Base-by-base conservation (phyloP, 2,888 invertebrate genomes). In the Anodontia alba region DNA sequence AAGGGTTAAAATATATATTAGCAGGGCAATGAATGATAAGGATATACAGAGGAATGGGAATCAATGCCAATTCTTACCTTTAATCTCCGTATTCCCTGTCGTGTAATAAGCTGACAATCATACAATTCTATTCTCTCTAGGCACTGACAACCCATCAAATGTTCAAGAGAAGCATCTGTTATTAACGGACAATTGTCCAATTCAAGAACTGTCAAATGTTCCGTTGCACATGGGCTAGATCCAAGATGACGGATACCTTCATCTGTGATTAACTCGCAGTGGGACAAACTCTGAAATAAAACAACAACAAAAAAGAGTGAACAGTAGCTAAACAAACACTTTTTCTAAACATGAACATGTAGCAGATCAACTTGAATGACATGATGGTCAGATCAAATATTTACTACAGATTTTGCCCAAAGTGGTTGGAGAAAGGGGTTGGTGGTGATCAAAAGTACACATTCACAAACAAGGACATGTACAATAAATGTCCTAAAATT, bases 111-210 rank as follows among this genome's bases (percentile, higher is more conserved):
- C 96, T 99, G 99, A 95, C 99, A 99, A 96, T 99, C 99, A 95
- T 99, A 99, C 79, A 99, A 96, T 95, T 99, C 99, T 91, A 99
- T 98, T 86, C 99, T 96, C 95, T 99, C 98, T 92, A 99, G 96
- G 95, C 98, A 98, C 95, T 98, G 98, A 95, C 99, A 99, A 80
- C 98, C 97, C 88, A 96, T 97, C 90, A 99, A 96, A 95, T 99
- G 98, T 94, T 99, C 99, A 91, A 99, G 95, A 72, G 99, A 98
- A 26, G 97, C 97, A 95, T 99, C 99, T 2, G 99, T 99, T 92
- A 99, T 97, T 84, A 99, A 95, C 1, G 99, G 99, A 95, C 99
- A 99, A 95, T 99, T 99, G 95, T 99, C 99, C 91, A 99, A 96
- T 95, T 99, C 99, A 75, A 99, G 96, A 51, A 99, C 98, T 62